These are phyloP conservation scores for Iguana delicatissima DNA, from an alignment of 2,797 vertebrate species.

Conservation along the genomic window DNA sequence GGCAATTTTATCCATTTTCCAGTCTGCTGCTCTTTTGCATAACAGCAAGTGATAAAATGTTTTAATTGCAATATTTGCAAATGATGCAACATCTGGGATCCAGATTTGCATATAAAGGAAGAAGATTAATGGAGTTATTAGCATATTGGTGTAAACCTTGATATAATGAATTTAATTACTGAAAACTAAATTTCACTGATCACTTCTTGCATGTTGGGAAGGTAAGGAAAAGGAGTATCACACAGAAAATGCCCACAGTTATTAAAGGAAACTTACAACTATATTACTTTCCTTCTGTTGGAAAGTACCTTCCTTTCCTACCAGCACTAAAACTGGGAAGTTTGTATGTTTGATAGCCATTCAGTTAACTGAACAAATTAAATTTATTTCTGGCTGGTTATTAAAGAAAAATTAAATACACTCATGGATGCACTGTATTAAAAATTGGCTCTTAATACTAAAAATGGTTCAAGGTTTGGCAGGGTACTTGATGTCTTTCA, in stretches of 20 bases:
- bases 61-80: slow-evolving; percentile 87
- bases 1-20: slow-evolving; percentile 85
- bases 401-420: background rate
- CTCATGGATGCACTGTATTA: background rate
- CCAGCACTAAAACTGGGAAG: slow-evolving; percentile 39
- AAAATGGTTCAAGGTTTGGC: background rate
- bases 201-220: slow-evolving; percentile 31
- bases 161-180: slow-evolving; percentile 82
- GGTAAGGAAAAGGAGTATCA: background rate
- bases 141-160: slow-evolving; percentile 82
- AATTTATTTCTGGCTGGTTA: background rate
- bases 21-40: slow-evolving; percentile 82
- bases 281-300: slow-evolving; percentile 52
- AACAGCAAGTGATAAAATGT: slow-evolving; percentile 82
- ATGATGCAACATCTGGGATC: slow-evolving; percentile 86
- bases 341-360: slow-evolving; percentile 18
- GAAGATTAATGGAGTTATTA: slow-evolving; percentile 87
- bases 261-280: slow-evolving; percentile 52
- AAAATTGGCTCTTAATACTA: background rate
- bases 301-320: slow-evolving; percentile 37
- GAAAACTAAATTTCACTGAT: slow-evolving; percentile 70
- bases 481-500: background rate
- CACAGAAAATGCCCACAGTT: slow-evolving; percentile 47
- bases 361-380: background rate
- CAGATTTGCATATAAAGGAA: slow-evolving; percentile 84